phyloP scores from a whole-genome alignment of 2,113 vertebrate species.

The Felis chaus region DNA sequence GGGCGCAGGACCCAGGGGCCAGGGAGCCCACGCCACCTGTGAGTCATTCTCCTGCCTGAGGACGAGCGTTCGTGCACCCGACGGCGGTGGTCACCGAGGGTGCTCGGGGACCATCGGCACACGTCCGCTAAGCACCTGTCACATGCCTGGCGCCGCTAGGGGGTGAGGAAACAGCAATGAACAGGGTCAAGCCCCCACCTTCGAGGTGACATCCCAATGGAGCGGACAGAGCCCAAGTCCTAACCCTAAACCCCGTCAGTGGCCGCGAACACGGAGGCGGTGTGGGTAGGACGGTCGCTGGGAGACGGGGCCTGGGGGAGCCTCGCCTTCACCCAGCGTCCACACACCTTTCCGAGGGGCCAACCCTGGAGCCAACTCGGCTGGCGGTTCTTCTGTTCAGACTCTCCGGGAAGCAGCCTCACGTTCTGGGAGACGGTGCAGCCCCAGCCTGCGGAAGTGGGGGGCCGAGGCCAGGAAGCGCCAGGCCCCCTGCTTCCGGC shows the following conservation, averaged over 20 bases:
- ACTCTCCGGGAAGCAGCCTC: not conserved
- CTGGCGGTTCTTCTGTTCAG: not conserved
- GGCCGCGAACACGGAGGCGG: not conserved
- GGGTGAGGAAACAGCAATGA: not conserved
- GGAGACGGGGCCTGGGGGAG: not conserved
- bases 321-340: not conserved
- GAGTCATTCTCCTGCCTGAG: not conserved
- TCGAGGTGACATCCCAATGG: not conserved
- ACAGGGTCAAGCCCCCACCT: not conserved
- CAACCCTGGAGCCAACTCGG: not conserved
- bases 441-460: not conserved
- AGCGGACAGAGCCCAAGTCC: not conserved
- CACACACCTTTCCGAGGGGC: not conserved
- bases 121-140: not conserved
- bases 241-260: not conserved
- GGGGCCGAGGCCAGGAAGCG: not conserved
- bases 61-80: not conserved
- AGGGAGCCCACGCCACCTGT: not conserved
- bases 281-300: accelerated
- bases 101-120: not conserved
- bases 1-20: not conserved
- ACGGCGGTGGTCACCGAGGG: accelerated
- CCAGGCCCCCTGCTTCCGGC: not conserved
- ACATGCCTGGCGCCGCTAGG: not conserved
- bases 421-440: not conserved